Evolutionary conservation across 2,797 vertebrate genomes (phyloP), one percentile per base, ranked within the genome.

Genomic region (Tolypeutes matacus): DNA sequence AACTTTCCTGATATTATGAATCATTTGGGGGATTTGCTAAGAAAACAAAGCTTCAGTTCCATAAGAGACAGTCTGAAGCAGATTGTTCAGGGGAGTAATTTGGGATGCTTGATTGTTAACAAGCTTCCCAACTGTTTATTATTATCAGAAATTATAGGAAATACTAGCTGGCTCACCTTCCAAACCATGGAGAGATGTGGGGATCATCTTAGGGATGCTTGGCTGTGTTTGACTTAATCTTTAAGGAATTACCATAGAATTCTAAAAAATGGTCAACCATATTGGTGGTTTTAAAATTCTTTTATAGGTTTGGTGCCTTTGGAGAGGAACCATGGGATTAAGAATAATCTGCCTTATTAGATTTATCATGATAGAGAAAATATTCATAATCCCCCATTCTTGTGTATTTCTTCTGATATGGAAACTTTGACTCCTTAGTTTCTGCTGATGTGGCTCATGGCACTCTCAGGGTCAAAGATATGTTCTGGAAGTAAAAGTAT

Each of bases 221-320:
- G 15, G 9, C 56, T 77, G 31, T 13, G 13, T 87, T 76, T 46
- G 23, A 64, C 29, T 4, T 62, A 82, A 86, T 25, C 14, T 62
- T 56, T 86, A 80, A 82, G 34, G 8, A 69, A 46, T 13, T n/a
- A 77, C 15, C 4, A 29, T n/a, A 77, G 46, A 56, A 76, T 56
- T 82, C 7, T 46, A 91, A 20, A 91, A 91, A 93, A 70, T 87
- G 25, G 13, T 62, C 56, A 14, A 72, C 69, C 70, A 39, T 4
- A 64, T 77, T 87, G 15, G 10, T 87, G 27, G 20, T 76, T 86
- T 29, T 90, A 76, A 93, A 90, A 91, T 81, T 93, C 25, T 77
- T 87, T 73, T 92, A 21, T 78, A 58, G 21, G 10, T 83, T 25
- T 42, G 25, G 86, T 86, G 17, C 31, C 62, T 91, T 81, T n/a